Base-by-base conservation (phyloP, 2,888 invertebrate genomes). In the Schizotus pectinicornis region DNA sequence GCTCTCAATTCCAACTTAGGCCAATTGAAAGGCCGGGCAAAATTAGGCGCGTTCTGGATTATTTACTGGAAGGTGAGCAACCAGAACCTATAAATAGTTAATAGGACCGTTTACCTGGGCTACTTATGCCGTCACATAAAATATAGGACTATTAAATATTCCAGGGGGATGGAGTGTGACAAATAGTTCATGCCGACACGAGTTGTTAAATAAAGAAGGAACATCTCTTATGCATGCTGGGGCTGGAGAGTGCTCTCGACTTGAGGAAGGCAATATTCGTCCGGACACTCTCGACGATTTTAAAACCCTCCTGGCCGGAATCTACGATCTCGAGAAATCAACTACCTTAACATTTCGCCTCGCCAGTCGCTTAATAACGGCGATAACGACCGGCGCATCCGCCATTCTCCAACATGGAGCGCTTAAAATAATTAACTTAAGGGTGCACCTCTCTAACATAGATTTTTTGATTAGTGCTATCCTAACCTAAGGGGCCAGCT, bases 121-220 rank as follows among this genome's bases (percentile, higher is more conserved):
- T 34, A 34, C 34, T 54, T 35, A 58, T 53, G 22, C 55, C 32
- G 41, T 37, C 22, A 35, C 11, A 36, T 65, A 68, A 71, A 67
- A 67, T 70, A 71, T 69, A 47, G 62, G 61, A 31, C 60, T 67
- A 70, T 73, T 71, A 70, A 67, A 69, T 70, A 71, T 71, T 70
- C 69, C 62, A 42, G 52, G 57, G 63, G 67, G 67, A 71, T 67
- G 67, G 70, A 67, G 68, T 69, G 69, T 70, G 70, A 71, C 71
- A 73, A 73, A 73, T 72, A 71, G 69, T 70, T 68, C 67, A 61
- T 64, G 65, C 67, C 68, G 65, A 65, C 67, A 64, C 67, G 59
- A 67, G 68, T 64, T 67, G 67, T 65, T 70, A 68, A 70, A 71
- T 71, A 71, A 71, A 69, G 68, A 69, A 67, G 61, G 59, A 53